Base-by-base conservation (phyloP, 2,797 vertebrate genomes). In the Leuciscus waleckii region DNA sequence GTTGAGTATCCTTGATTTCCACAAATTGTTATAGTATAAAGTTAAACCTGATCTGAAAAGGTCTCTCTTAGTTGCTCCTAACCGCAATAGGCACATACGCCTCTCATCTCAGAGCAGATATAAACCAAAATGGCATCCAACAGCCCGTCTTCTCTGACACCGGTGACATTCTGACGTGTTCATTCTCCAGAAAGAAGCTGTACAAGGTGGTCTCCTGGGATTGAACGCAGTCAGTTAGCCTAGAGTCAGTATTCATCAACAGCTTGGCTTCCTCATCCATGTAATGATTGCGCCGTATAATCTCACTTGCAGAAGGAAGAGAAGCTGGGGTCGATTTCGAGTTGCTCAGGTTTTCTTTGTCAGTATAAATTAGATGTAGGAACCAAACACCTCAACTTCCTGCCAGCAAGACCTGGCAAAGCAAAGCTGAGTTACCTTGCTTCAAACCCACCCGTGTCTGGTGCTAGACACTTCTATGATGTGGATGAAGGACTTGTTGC, bases 171-270 rank as follows among this genome's bases (percentile, higher is more conserved):
- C 56, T 83, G 84, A 85, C 26, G 14, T 32, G 68, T 81, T 78
- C 54, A 43, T 51, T 83, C 54, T 73, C 69, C 46, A 35, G 70
- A 77, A 69, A 54, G 79, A 69, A 41, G 37, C 43, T 65, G 4
- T n/a, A 51, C 26, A 43, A 56, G 43, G 58, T 41, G 54, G 37
- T 81, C 75, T n/a, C 58, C 54, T 14, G 77, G 39, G 54, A 69
- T 67, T 49, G 14, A 81, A 39, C 0, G 9, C 21, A 65, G 80
- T 41, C 51, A 26, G 37, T 82, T 82, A 61, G 68, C 37, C 68
- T 26, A 41, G 54, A 82, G 81, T 73, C 81, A 46, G 69, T 82
- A 82, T 82, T 82, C 69, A 73, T 82, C 81, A 82, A 58, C 49
- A 81, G 49, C 63, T 43, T 32, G 74, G 32, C 43, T 35, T 49